Evolutionary conservation across 2,113 vertebrate genomes (phyloP), one percentile per base, ranked within the genome.

Genomic region (Gallinago media): DNA sequence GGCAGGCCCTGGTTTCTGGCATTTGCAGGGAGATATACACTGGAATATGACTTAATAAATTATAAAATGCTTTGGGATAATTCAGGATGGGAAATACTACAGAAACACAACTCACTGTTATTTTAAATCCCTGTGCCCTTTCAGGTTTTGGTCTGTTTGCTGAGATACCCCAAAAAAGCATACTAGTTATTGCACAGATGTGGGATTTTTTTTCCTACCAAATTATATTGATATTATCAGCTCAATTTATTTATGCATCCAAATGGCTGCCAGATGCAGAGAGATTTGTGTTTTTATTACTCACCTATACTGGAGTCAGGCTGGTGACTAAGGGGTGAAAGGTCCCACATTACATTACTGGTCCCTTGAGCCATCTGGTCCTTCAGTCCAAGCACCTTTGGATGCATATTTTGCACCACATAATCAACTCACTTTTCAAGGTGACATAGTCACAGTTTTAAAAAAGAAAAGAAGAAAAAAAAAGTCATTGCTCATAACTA

Each of bases 121-220:
- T 78, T 95, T 89, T 81, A 19, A 72, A 36, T 44, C 44, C 61
- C 49, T 0, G 0, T 87, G n/a, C 47, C 44, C 52, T 91, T 78
- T 92, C 68, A 92, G 72, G 23, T 67, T 92, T 95, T 94, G 50
- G n/a, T 84, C 50, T 66, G 9, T 92, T 91, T 96, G 73, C 44
- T 87, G 84, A 91, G 56, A 94, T 91, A 78, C 47, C 23, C 46
- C 40, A 42, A 18, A 77, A 96, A 91, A 92, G 11, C 34, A 67
- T 29, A 38, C 17, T 85, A 89, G 91, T 93, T 96, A 94, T 62
- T 79, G 67, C 82, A 92, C 75, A 92, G 72, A 93, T 83, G 59
- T 72, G 14, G 29, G 26, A 63, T 46, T 66, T 88, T 90, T 90
- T 79, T 91, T 34, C 8, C 12, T 47, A 70, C 5, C 34, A 66